Evolutionary conservation across 1,140 invertebrate species (phyloP), one percentile per base, ranked within the genome.

Genomic region (Wiebesia pumilae): DNA sequence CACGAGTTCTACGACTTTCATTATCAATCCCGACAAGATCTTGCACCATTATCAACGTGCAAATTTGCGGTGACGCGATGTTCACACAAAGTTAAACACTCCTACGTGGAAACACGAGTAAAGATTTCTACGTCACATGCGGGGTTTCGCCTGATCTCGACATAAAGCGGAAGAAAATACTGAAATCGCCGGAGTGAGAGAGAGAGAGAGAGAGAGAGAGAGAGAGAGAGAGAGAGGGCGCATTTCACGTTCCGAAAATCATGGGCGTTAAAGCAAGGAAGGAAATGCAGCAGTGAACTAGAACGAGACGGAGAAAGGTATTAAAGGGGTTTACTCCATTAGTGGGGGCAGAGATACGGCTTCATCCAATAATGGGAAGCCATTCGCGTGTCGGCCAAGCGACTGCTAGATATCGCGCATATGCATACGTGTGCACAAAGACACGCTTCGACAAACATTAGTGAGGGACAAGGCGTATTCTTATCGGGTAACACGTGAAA

Each of bases 351-450:
- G 81, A 62, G 62, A 78, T 86, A 86, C 54, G 85, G 85, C 71
- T 62, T 86, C 85, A 86, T 86, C 85, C 85, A 86, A 83, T 86
- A 78, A 86, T 27, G 30, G 0, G 85, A 86, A 86, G 81, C 85
- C 85, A 80, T 24, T 2, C 4, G 3, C 27, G 62, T 81, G 62
- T 38, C 21, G n/a, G 14, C 24, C 27, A 38, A 43, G 38, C 33
- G 9, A 75, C 4, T 43, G 27, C 6, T 14, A 33, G 71, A 40
- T 33, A 75, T 75, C 19, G 40, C 12, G 69, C 38, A 24, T 73
- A 40, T 73, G 21, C 19, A 73, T 73, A 12, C n/a, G 4, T 73
- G 7, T 24, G 33, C 12, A 40, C 6, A 38, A 10, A 35, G 38
- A 21, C 51, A 16, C 51, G 7, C 2, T 54, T 12, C 51, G 51